Percentiles rank a stretch among this genome's conserved stretches.
phyloP scores from a whole-genome alignment of 2,888 invertebrate genomes.

The Parnassius glacialis region DNA sequence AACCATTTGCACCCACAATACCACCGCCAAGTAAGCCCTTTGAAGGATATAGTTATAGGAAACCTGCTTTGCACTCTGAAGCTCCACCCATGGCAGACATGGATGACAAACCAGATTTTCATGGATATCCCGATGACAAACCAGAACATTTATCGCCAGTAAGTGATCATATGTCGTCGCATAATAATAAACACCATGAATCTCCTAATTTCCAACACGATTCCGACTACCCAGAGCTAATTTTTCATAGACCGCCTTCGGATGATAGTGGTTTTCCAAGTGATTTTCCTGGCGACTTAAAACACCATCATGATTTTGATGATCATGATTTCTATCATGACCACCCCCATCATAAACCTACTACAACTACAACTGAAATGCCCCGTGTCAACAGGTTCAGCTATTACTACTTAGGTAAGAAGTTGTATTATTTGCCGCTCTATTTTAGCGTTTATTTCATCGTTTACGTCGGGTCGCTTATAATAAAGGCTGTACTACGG shows the following conservation, averaged over 20 bases:
- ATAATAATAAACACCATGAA: constrained; percentile 41
- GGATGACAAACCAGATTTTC: constrained; percentile 41
- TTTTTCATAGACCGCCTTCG: constrained; percentile 53
- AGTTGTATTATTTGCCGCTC: constrained; percentile 87
- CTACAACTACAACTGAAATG: constrained; percentile 74
- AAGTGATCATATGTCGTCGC: constrained; percentile 20
- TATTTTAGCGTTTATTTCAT: constrained; percentile 88
- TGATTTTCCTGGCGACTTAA: constrained; percentile 70
- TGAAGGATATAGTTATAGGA: constrained; percentile 61
- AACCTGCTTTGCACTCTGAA: constrained; percentile 53
- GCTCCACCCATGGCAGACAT: constrained; percentile 41
- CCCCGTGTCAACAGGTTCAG: constrained; percentile 84
- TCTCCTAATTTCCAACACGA: constrained; percentile 43
- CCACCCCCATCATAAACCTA: constrained; percentile 58
- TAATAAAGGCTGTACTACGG: constrained; percentile 86
- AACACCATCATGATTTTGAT: constrained; percentile 67
- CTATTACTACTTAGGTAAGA: constrained; percentile 88
- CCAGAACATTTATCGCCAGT: constrained; percentile 42
- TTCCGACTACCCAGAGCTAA: constrained; percentile 59
- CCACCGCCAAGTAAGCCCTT: constrained; percentile 56
- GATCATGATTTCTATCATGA: constrained; percentile 55
- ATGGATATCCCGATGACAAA: constrained; percentile 56
- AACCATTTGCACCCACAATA: constrained; percentile 50
- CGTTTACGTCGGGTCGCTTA: constrained; percentile 85
- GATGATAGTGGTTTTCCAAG: constrained; percentile 54